Base-by-base conservation (phyloP, 2,797 vertebrate species). In the Antennarius maculatus region DNA sequence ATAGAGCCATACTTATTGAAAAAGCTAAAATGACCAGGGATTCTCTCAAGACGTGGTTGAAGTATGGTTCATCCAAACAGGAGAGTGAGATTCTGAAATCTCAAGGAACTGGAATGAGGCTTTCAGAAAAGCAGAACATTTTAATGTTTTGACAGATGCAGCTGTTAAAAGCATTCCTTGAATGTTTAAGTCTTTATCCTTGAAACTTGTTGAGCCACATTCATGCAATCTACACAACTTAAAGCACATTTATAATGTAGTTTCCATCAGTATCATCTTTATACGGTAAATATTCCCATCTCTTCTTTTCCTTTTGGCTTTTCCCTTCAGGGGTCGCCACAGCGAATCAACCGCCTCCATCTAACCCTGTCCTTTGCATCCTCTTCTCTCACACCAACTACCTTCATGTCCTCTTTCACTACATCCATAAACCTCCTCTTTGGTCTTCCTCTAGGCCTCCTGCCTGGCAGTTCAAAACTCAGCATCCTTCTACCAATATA, bases 281-380 rank as follows among this genome's bases (percentile, higher is more conserved):
- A 88, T 88, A 86, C 74, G 61, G 83, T 89, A 92, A 94, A 92
- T 91, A 93, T 94, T 93, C 93, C 94, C 94, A 90, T 61, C n/a
- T n/a, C n/a, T n/a, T n/a, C n/a, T n/a, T n/a, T n/a, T n/a, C n/a
- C n/a, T n/a, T n/a, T n/a, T n/a, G n/a, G n/a, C n/a, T n/a, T n/a
- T n/a, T n/a, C n/a, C n/a, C n/a, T n/a, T n/a, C n/a, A n/a, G n/a
- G n/a, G n/a, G n/a, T n/a, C n/a, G n/a, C n/a, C n/a, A n/a, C n/a
- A n/a, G n/a, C n/a, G n/a, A n/a, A n/a, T n/a, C n/a, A n/a, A n/a
- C n/a, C n/a, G n/a, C n/a, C n/a, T n/a, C n/a, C n/a, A n/a, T n/a
- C n/a, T n/a, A n/a, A n/a, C n/a, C n/a, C n/a, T n/a, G n/a, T n/a
- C n/a, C n/a, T n/a, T n/a, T n/a, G n/a, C n/a, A n/a, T n/a, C n/a